Base-by-base conservation (phyloP, 2,113 vertebrate genomes). In the Mirounga angustirostris region DNA sequence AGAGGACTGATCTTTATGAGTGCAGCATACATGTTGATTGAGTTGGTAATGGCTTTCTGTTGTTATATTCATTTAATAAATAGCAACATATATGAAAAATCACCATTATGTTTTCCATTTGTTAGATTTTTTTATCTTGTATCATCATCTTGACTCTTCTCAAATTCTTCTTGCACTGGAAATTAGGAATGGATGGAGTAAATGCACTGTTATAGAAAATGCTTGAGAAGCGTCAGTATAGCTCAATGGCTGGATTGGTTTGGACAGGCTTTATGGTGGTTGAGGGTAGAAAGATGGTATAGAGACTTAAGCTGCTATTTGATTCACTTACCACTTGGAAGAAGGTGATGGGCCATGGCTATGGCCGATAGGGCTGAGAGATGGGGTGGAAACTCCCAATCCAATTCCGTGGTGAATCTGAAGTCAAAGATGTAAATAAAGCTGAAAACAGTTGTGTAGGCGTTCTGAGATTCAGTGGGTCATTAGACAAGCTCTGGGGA, bases 121-220 rank as follows among this genome's bases (percentile, higher is more conserved):
- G 54, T 89, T 89, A 26, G 11, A 76, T 76, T 65, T 76, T 89
- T 89, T 36, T 89, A 46, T 30, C n/a, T 90, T 87, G 2, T 93
- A 46, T 85, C n/a, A 80, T 40, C 67, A 94, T 90, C 18, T 87
- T 93, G 56, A 63, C 79, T 58, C 67, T 73, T 84, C 43, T 96
- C 40, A 87, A 96, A 82, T 87, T 96, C 16, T 73, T 90, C 85
- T 63, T 56, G 26, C 28, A 54, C n/a, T 93, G 73, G 40, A 79
- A 95, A 88, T 93, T 79, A 91, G 26, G 76, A 97, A 82, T 94
- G 24, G 88, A 52, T 88, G 40, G 71, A 80, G 14, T 94, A 78
- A 69, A 83, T 22, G 10, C 15, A 33, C 8, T 85, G 52, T 21
- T 6, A n/a, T 78, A 69, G 56, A 59, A 69, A 93, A 79, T 78